Evolutionary conservation across 2,797 vertebrate genomes (phyloP), one percentile per base, ranked within the genome.

Genomic region (Valencia hispanica): DNA sequence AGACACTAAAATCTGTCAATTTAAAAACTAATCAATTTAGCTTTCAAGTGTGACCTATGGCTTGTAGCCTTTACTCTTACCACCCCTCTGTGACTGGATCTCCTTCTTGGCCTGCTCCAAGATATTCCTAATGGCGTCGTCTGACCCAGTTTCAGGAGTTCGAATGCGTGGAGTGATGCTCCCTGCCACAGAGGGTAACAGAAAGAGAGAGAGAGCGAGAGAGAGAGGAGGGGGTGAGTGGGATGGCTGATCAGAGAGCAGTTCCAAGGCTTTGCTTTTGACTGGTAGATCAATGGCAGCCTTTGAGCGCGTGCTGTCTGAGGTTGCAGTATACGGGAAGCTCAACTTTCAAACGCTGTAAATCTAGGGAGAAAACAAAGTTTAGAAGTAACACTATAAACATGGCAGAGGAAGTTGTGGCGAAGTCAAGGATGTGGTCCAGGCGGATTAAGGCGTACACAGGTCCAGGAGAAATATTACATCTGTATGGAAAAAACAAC

Each of bases 81-180:
- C 97, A 92, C 97, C 97, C 93, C 97, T 97, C 93, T 99, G 98
- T 0, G 96, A 98, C 94, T 99, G 98, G 27, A 99, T 98, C 94
- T 99, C 98, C 94, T 98, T 99, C 94, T 99, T 99, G 22, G 98
- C 98, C 94, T 99, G 98, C 92, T 99, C 98, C 87, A 99, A 93
- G 94, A 99, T 99, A 93, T 87, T 99, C 95, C 99, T 99, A 94
- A 99, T 99, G 93, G 98, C 98, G 0, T 99, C 98, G 15, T 99
- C 98, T 0, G 98, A 99, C 92, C 98, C 98, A 0, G 98, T 99
- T 95, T 99, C 98, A 0, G 98, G 98, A 0, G 98, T 99, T 95
- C 98, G 96, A 92, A 99, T 99, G 92, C 98, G 96, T 0, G 98
- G 98, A 66, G 98, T 99, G 94, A 99, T 99, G 94, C 98, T 99